These are phyloP conservation scores for Micrasema longulum DNA, from an alignment of 1,140 invertebrate genomes.

Conservation along the genomic window DNA sequence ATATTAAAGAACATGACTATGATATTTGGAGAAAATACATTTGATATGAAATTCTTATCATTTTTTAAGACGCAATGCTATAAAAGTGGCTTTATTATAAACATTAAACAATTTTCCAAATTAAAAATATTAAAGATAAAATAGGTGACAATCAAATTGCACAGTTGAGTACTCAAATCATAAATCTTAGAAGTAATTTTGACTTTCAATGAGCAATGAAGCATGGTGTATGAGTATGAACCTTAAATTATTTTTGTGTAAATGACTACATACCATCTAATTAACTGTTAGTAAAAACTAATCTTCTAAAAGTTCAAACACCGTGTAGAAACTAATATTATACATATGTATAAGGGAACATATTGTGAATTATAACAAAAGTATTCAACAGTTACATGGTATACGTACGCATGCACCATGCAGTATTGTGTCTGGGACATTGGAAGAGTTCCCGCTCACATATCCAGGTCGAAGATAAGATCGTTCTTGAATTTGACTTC, in stretches of 20 bases:
- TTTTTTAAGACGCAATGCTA: too few relatives aligned
- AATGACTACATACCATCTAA: slow-evolving; percentile 13
- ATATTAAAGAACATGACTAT: too few relatives aligned
- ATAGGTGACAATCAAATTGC: too few relatives aligned
- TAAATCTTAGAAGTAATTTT: too few relatives aligned
- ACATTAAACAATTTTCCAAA: too few relatives aligned
- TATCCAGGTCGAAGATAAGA: slow-evolving; percentile 69
- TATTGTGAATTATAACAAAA: slow-evolving; percentile 2
- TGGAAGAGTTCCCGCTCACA: slow-evolving; percentile 55
- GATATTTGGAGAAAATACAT: too few relatives aligned
- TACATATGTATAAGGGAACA: slow-evolving; percentile 16
- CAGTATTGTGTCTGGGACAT: not conserved
- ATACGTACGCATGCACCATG: not conserved
- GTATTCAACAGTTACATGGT: not conserved
- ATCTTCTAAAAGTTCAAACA: slow-evolving; percentile 22
- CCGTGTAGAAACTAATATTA: slow-evolving; percentile 7
- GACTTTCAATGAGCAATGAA: too few relatives aligned
- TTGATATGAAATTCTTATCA: too few relatives aligned
- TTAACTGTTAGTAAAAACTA: slow-evolving; percentile 12
- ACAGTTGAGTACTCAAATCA: too few relatives aligned
- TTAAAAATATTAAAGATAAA: too few relatives aligned
- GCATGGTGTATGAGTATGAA: too few relatives aligned
- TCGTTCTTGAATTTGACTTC: slow-evolving; percentile 68
- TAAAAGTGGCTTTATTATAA: too few relatives aligned
- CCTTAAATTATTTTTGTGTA: slow-evolving; percentile 1